Evolutionary conservation across 1,140 invertebrate species (phyloP), one percentile per base, ranked within the genome.

Genomic region (silkworm (Bombyx mori)): DNA sequence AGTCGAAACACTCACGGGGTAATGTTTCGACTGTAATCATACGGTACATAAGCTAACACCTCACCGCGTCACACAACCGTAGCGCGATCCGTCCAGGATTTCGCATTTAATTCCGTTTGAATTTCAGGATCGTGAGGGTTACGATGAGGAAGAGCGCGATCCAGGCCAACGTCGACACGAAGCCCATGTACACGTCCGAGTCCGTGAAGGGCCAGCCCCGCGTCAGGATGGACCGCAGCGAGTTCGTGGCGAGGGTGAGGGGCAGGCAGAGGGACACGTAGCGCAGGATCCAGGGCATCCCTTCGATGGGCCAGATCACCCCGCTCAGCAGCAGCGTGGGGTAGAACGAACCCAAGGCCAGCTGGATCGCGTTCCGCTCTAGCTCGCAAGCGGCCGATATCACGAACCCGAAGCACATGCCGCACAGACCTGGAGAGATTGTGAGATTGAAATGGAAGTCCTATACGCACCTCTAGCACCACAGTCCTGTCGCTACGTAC

Each of bases 351-450:
- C 97, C 97, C 8, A 99, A 89, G 4, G 97, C 95, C 56, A 98
- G 81, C 84, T 98, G 97, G 67, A 98, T 98, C 10, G 97, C 97
- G 79, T 97, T 97, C 60, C 95, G 92, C 88, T 99, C 97, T 61
- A 97, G 91, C 73, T 97, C 95, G 84, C 96, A 97, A 42, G 97
- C 91, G 8, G 95, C 94, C 6, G 96, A 98, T 67, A 98, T 97
- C n/a, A 98, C 93, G 82, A 98, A 94, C 53, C 94, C 94, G 79
- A 97, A 97, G 73, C 94, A 95, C 97, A 98, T 98, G 68, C 97
- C 97, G 78, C 96, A 97, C 8, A 97, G 90, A 57, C 87, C 86
- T 88, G 66, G 0, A 65, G 61, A 22, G 43, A 54, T 35, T 35
- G 26, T 35, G 26, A 35, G 26, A 35, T 35, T 35, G 26, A 35